Conservation (phyloP, 2,888 invertebrate genomes). For the Cetonia aurata region DNA sequence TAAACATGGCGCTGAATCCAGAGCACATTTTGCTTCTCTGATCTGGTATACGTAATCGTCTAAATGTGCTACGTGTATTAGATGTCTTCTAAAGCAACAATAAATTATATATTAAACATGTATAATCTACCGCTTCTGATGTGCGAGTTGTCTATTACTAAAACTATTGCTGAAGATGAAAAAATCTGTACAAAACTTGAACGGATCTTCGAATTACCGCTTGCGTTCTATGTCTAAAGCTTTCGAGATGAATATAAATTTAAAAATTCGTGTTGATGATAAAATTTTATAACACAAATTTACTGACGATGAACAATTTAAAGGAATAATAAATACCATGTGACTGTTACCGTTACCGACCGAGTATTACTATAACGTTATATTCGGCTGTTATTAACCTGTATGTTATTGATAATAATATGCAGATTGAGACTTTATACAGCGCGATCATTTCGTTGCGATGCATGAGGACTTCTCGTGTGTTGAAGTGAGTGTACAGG, state of each 20-base stretch:
- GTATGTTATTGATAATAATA: constrained; percentile 3
- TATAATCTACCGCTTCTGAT: constrained; percentile 21
- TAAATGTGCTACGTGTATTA: constrained; percentile 22
- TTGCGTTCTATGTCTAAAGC: constrained; percentile 26
- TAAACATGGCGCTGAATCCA: background rate
- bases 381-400: background rate
- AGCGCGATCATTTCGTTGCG: background rate
- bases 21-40: background rate
- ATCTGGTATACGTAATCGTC: constrained; percentile 12
- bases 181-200: background rate
- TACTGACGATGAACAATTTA: background rate
- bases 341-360: constrained; percentile 24
- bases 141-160: constrained; percentile 19
- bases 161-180: background rate
- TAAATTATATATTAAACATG: constrained; percentile 18
- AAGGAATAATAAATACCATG: background rate
- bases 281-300: constrained; percentile 29
- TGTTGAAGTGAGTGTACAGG: constrained; percentile 5
- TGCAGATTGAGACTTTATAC: background rate
- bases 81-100: constrained; percentile 27
- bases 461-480: background rate
- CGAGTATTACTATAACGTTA: constrained; percentile 8
- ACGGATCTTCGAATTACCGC: constrained; percentile 30
- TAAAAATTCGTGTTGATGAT: background rate
- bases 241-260: background rate